phyloP scores from a whole-genome alignment of 2,888 invertebrate genomes.

The Nymphalis c-album region DNA sequence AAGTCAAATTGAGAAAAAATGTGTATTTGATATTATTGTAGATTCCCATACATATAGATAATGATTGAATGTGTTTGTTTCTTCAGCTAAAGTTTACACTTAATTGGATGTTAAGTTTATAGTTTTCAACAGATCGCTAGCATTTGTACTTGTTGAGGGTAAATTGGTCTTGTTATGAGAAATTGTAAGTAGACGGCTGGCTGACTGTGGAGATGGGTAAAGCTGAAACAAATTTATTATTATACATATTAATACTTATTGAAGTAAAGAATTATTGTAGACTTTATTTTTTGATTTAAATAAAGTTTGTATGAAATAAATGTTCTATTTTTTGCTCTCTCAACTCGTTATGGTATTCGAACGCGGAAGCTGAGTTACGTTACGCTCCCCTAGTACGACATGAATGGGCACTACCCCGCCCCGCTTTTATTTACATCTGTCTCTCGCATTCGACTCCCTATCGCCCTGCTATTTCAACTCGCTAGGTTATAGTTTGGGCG shows the following conservation, averaged over 20 bases:
- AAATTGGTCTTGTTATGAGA: slow-evolving; percentile 53
- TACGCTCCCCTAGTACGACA: slow-evolving; percentile 50
- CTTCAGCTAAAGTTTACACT: slow-evolving; percentile 38
- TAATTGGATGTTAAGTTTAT: slow-evolving; percentile 36
- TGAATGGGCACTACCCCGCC: slow-evolving; percentile 70
- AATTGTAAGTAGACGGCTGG: slow-evolving; percentile 37
- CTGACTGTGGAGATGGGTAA: slow-evolving; percentile 46
- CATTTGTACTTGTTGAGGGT: slow-evolving; percentile 48
- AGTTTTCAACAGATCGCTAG: slow-evolving; percentile 29
- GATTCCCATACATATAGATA: slow-evolving; percentile 42
- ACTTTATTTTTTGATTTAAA: slow-evolving; percentile 82
- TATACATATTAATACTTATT: slow-evolving; percentile 68
- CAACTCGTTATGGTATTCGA: slow-evolving; percentile 43
- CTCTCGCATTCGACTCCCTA: slow-evolving; percentile 49
- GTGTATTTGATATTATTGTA: slow-evolving; percentile 17
- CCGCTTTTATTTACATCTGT: slow-evolving; percentile 55
- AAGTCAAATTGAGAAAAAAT: slow-evolving; percentile 12
- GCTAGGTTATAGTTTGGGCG: slow-evolving; percentile 76
- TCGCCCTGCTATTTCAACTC: slow-evolving; percentile 68
- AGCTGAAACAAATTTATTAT: slow-evolving; percentile 71
- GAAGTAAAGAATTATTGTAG: slow-evolving; percentile 75
- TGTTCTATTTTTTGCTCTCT: slow-evolving; percentile 40
- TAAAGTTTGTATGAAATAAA: slow-evolving; percentile 79
- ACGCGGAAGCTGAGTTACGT: slow-evolving; percentile 64
- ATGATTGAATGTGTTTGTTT: slow-evolving; percentile 37